These are phyloP conservation scores for Parapristionchus giblindavisi DNA, from an alignment of 2,888 invertebrate genomes.

Conservation along the genomic window DNA sequence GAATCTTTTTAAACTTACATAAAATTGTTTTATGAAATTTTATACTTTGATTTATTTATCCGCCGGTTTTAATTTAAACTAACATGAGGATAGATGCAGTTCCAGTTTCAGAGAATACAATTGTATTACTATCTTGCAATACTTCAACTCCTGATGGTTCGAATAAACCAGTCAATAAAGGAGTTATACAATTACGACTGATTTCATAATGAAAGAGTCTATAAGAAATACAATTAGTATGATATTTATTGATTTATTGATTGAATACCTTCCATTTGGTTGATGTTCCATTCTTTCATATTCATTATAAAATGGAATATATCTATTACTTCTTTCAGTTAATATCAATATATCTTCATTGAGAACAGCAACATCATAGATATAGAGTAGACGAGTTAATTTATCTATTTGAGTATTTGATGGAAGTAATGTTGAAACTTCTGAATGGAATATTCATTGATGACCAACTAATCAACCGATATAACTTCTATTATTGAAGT, in stretches of 20 bases:
- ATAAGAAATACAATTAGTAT: not conserved
- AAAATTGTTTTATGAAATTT: too few species aligned
- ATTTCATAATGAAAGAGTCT: slow-evolving; percentile 22
- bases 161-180: slow-evolving; percentile 6
- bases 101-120: slow-evolving; percentile 29
- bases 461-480: not conserved
- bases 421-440: not conserved
- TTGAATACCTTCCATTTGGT: slow-evolving; percentile 27
- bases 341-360: slow-evolving; percentile 16
- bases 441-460: not conserved
- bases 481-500: slow-evolving; percentile 16
- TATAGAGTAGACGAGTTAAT: slow-evolving; percentile 22
- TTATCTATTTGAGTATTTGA: slow-evolving; percentile 10
- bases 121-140: slow-evolving; percentile 1
- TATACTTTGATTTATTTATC: too few species aligned
- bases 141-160: slow-evolving; percentile 36
- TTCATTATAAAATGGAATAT: not conserved
- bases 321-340: slow-evolving; percentile 11
- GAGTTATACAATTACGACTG: slow-evolving; percentile 11
- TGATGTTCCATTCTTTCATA: slow-evolving; percentile 35
- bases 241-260: not conserved
- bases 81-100: slow-evolving; percentile 10
- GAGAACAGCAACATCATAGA: slow-evolving; percentile 23
- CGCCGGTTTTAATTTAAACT: too few species aligned
- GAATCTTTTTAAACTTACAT: too few species aligned